Evolutionary conservation across 2,888 invertebrate genomes (phyloP), one percentile per base, ranked within the genome.

Genomic region (Branchellion lobata): DNA sequence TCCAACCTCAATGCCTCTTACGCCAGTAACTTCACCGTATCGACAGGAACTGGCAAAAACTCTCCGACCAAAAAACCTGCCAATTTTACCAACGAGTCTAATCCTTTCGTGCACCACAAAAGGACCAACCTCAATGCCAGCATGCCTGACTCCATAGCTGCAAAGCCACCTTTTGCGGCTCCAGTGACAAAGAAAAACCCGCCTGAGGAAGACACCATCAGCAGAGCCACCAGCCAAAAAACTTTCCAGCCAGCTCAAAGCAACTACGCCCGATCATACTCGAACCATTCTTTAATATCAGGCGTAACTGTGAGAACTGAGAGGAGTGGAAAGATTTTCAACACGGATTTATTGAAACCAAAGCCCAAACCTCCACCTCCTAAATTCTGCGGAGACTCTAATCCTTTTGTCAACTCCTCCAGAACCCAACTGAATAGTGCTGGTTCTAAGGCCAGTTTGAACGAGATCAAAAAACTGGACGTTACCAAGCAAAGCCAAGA

Each of bases 331-430:
- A 57, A 57, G 21, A 57, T 57, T 14, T 24, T 57, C 24, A 57
- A 57, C 24, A 24, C 24, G 3, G 61, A 57, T 14, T 5, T 57
- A 5, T n/a, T 57, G 3, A 57, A 57, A n/a, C 61, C 61, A 24
- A 57, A 57, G 21, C 61, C 61, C 8, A 57, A 57, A 57, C 61
- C 61, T 57, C n/a, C 21, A n/a, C 61, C 61, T 57, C 14, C 5
- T 14, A 57, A 57, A n/a, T 57, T 57, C n/a, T 14, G 11, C 5
- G 24, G 11, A 14, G 61, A 57, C 61, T 5, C 61, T 24, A 57
- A 57, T n/a, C 61, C 61, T 57, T 57, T 57, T 24, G 61, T 57
- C 5, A 57, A 57, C 24, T 57, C 61, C n/a, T 57, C 61, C 21
- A 57, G 61, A 24, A 57, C 5, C 61, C 21, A 24, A n/a, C 24